Evolutionary conservation across 2,797 vertebrate species (phyloP).

Genomic region (Mus spretus): DNA sequence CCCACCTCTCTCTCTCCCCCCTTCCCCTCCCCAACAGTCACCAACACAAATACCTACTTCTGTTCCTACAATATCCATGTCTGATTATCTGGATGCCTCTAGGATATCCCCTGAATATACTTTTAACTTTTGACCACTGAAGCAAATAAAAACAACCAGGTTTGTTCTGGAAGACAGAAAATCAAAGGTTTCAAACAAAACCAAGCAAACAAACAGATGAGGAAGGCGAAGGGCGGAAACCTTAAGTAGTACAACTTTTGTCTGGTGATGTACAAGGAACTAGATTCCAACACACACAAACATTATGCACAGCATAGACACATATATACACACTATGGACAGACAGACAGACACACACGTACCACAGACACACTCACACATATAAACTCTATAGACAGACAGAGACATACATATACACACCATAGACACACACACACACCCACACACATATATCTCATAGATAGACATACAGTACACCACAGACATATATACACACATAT

Average conservation of each 20-base stretch:
- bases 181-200: background rate
- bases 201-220: background rate
- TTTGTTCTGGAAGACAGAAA: background rate
- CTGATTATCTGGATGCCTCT: background rate
- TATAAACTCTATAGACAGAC: background rate
- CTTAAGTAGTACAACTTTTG: background rate
- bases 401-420: background rate
- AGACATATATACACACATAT: background rate
- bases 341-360: background rate
- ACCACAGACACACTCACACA: background rate
- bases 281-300: too few species aligned
- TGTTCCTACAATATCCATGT: background rate
- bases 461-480: background rate
- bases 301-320: background rate
- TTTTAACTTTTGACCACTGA: background rate
- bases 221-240: background rate
- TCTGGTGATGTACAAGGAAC: background rate
- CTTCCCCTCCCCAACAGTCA: rapidly evolving
- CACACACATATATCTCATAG: background rate
- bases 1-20: too few species aligned
- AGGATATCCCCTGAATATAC: too few species aligned
- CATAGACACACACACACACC: background rate
- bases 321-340: background rate
- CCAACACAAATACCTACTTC: background rate
- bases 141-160: background rate